Conservation (phyloP, 2,113 vertebrate genomes). For the Alethe diademata region DNA sequence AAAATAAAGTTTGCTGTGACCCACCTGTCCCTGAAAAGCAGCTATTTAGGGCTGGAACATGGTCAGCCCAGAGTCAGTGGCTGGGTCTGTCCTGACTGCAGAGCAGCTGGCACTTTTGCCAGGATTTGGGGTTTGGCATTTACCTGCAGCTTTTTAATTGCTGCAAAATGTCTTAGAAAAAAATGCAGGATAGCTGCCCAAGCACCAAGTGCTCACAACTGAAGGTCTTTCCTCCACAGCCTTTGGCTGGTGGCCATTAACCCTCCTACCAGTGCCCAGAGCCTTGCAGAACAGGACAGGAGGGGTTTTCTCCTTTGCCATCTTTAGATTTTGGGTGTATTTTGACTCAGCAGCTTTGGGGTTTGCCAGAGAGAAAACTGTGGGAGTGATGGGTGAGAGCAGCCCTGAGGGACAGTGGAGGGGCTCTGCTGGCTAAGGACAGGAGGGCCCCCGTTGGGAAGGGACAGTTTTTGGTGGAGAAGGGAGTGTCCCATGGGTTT, state of each 20-base stretch:
- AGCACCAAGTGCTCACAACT: not conserved
- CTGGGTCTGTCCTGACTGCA: not conserved
- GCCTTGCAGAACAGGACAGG: not conserved
- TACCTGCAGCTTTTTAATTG: conserved; percentile 45
- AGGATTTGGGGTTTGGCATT: conserved; percentile 54
- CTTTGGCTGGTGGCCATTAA: not conserved
- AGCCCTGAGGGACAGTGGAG: accelerated
- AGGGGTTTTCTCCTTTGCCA: not conserved
- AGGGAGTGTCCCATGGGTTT: not conserved
- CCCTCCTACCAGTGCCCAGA: not conserved
- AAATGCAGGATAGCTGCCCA: not conserved
- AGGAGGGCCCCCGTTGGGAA: not conserved
- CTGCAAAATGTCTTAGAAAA: conserved; percentile 16
- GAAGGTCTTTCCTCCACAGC: not conserved
- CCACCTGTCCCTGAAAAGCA: conserved; percentile 61
- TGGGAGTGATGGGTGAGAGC: not conserved
- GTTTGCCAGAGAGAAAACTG: accelerated
- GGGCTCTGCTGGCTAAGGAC: not conserved
- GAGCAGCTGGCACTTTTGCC: conserved; percentile 34
- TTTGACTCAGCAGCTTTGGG: not conserved
- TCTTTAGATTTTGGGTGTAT: not conserved
- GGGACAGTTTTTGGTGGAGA: not conserved
- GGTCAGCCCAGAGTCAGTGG: conserved; percentile 1
- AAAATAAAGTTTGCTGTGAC: conserved; percentile 40
- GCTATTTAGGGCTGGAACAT: conserved; percentile 54